Evolutionary conservation across 2,113 vertebrate species (phyloP).

Genomic region (Halichoeres trimaculatus): DNA sequence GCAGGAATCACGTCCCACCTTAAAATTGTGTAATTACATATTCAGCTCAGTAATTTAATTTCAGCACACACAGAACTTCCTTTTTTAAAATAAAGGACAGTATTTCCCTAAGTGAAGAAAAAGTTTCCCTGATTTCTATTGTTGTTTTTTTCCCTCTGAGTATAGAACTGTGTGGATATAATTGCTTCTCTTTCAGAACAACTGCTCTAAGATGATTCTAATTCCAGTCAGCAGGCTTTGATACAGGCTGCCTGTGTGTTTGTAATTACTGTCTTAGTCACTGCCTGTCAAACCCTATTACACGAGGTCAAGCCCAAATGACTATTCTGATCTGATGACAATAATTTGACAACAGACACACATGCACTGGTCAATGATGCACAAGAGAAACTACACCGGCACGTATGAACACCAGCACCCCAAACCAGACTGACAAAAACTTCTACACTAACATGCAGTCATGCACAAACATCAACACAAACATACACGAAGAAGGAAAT

Average conservation of each 20-base stretch:
- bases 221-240: conserved; percentile 66
- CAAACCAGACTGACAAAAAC: conserved; percentile 1
- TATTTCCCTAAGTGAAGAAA: neutral
- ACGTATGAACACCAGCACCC: neutral
- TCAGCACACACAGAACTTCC: conserved; percentile 13
- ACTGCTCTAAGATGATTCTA: conserved; percentile 58
- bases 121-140: conserved; percentile 7
- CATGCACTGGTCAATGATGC: conserved; percentile 38
- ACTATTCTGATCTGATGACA: conserved; percentile 64
- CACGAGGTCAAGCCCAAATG: conserved; percentile 68
- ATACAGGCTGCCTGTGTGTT: conserved; percentile 63
- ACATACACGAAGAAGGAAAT: conserved; percentile 30
- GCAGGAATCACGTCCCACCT: conserved; percentile 20
- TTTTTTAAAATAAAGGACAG: conserved; percentile 24
- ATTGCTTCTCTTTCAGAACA: conserved; percentile 66
- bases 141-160: conserved; percentile 15
- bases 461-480: conserved; percentile 21
- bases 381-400: neutral
- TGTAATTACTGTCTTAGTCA: conserved; percentile 76
- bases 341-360: conserved; percentile 57
- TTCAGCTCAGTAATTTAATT: conserved; percentile 46
- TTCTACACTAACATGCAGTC: neutral
- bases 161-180: conserved; percentile 50
- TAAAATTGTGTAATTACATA: conserved; percentile 32
- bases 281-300: conserved; percentile 69